phyloP scores from a whole-genome alignment of 2,113 vertebrate species.

The Eolophus roseicapilla region DNA sequence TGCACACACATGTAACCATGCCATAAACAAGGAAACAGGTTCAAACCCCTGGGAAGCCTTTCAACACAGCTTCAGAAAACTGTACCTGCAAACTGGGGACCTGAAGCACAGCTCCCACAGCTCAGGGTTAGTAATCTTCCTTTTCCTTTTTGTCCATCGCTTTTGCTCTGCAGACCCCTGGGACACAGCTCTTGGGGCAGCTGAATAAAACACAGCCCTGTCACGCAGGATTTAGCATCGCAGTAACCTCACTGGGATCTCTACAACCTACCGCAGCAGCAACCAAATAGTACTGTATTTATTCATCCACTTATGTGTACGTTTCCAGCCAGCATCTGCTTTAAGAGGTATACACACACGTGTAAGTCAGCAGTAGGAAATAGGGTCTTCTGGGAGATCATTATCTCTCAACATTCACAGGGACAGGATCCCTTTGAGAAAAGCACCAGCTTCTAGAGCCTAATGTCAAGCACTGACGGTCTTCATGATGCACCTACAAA shows the following conservation, averaged over 20 bases:
- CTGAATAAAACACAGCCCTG: not conserved
- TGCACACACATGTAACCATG: accelerated
- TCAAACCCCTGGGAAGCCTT: not conserved
- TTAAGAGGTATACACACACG: not conserved
- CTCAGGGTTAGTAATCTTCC: not conserved
- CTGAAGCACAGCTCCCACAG: not conserved
- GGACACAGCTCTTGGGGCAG: not conserved
- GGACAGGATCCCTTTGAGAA: not conserved
- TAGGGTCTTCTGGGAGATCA: not conserved
- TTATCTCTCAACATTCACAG: not conserved
- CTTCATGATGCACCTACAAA: not conserved
- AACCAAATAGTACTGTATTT: not conserved
- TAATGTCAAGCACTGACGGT: not conserved
- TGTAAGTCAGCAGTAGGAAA: not conserved
- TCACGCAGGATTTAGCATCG: not conserved
- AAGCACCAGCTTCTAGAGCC: not conserved
- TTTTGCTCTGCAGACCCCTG: not conserved
- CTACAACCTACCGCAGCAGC: not conserved
- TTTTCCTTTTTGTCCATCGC: not conserved
- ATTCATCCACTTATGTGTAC: not conserved
- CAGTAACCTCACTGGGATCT: not conserved
- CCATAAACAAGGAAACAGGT: not conserved
- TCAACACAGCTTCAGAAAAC: not conserved
- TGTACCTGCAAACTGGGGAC: not conserved
- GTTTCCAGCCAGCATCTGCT: not conserved